Evolutionary conservation across 2,888 invertebrate genomes (phyloP), one percentile per base, ranked within the genome.

Genomic region (Calameuta pallipes): DNA sequence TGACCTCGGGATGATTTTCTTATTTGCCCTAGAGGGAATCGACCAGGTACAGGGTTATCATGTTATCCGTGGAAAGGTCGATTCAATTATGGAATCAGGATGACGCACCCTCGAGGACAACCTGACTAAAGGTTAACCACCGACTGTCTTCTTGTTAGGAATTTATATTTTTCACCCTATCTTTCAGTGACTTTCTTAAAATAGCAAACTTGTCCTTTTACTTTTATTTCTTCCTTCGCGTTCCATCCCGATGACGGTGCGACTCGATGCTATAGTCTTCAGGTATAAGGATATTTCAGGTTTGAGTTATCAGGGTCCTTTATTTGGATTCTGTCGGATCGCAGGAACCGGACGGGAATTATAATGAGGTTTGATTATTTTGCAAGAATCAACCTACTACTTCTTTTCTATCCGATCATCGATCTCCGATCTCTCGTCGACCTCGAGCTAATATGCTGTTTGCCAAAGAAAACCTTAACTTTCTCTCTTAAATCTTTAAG

Each of bases 91-190:
- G 56, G 56, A 56, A 56, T 56, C 23, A 56, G 23, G 56, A 56
- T 56, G 56, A 0, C 9, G 56, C 56, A 56, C 56, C 56, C 56
- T 23, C 56, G 9, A 56, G 56, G 23, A 56, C 6, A 56, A 23
- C 23, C 23, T 56, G 56, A 71, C 73, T 77, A 85, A 87, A 87
- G 86, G 86, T 88, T 84, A 83, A 79, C 83, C 74, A 79, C 77
- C 82, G 79, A 85, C 80, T 83, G 85, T 83, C 86, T 84, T 85
- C 83, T 75, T 34, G 76, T 74, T 73, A 75, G 9, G 23, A 2
- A 56, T 56, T 56, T 56, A 23, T 56, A 56, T 56, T 56, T 56
- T 23, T 56, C 2, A 23, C 23, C 23, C 23, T 23, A 23, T 9
- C 23, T 56, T 56, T 56, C 41, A 2, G 23, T 56, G 56, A 9